Percentiles rank a stretch among this genome's conserved stretches.
Conservation (phyloP, 2,113 vertebrate genomes). For the Oriolus oriolus region DNA sequence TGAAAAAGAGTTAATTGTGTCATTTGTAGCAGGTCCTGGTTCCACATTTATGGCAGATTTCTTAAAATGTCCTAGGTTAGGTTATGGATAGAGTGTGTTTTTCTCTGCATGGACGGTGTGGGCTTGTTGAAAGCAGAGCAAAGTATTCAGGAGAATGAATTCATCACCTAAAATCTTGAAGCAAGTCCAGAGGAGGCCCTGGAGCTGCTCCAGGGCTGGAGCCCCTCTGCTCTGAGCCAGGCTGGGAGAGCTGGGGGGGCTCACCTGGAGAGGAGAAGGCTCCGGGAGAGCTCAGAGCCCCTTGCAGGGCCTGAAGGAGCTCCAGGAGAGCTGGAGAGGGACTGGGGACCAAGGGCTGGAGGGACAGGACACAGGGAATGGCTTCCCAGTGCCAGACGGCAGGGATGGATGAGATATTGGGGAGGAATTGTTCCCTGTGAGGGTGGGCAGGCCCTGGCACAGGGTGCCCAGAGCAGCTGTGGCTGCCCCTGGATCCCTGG, state of each 20-base stretch:
- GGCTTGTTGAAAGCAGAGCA: background rate
- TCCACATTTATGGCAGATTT: background rate
- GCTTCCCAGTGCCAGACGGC: background rate
- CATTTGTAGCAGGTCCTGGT: background rate
- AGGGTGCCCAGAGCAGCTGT: fast-evolving
- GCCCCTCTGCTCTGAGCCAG: background rate
- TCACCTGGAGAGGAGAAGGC: fast-evolving
- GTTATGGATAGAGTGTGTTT: background rate
- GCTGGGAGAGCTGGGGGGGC: fast-evolving
- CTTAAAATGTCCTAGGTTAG: background rate
- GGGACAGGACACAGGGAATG: background rate
- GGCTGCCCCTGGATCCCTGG: background rate
- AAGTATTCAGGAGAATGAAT: background rate
- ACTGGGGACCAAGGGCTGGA: background rate
- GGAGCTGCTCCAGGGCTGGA: fast-evolving
- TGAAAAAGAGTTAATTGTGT: background rate
- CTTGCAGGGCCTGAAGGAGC: fast-evolving
- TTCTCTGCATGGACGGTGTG: background rate
- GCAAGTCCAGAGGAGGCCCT: background rate
- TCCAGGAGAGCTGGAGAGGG: background rate
- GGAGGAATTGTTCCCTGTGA: fast-evolving
- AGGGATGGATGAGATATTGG: fast-evolving
- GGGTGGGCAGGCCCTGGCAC: fast-evolving
- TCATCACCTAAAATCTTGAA: background rate
- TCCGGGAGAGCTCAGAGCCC: background rate